Percentiles rank a stretch among this genome's conserved stretches.
Conservation (phyloP, 1,140 invertebrate genomes). For the Drosophila yakuba region DNA sequence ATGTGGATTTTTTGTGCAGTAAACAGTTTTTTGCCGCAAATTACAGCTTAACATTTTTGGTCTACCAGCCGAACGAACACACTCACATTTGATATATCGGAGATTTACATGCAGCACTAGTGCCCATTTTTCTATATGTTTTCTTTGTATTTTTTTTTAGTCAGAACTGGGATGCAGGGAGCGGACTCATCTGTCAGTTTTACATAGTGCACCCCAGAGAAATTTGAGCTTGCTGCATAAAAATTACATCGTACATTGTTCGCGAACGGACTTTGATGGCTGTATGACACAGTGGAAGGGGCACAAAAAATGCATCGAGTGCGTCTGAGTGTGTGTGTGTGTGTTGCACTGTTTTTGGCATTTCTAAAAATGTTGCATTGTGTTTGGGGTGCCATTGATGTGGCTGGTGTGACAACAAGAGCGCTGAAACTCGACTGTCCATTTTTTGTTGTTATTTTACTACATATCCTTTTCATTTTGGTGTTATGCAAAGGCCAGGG, state of each 20-base stretch:
- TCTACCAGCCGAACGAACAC: conserved; percentile 6
- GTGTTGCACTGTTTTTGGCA: conserved; percentile 63
- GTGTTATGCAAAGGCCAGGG: conserved; percentile 19
- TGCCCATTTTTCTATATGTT: conserved; percentile 32
- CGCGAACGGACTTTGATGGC: conserved; percentile 73
- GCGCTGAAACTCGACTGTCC: conserved; percentile 57
- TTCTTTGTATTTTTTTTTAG: conserved; percentile 25
- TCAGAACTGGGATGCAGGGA: background rate
- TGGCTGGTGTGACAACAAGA: conserved; percentile 69
- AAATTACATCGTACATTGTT: conserved; percentile 78
- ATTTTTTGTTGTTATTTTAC: conserved; percentile 12
- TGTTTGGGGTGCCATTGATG: conserved; percentile 72
- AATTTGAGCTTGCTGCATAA: conserved; percentile 81
- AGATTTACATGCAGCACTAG: conserved; percentile 22
- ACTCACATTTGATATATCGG: conserved; percentile 20
- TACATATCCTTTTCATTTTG: background rate
- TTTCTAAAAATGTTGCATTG: conserved; percentile 70
- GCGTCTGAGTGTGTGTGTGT: conserved; percentile 51
- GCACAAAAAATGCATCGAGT: conserved; percentile 29
- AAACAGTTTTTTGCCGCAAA: conserved; percentile 50
- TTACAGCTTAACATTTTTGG: conserved; percentile 41
- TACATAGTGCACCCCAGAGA: conserved; percentile 79
- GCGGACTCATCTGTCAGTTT: conserved; percentile 78
- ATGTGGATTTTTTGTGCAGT: conserved; percentile 17
- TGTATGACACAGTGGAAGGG: conserved; percentile 44